Evolutionary conservation across 2,888 invertebrate genomes (phyloP).

Genomic region (Herminia tarsipennalis): DNA sequence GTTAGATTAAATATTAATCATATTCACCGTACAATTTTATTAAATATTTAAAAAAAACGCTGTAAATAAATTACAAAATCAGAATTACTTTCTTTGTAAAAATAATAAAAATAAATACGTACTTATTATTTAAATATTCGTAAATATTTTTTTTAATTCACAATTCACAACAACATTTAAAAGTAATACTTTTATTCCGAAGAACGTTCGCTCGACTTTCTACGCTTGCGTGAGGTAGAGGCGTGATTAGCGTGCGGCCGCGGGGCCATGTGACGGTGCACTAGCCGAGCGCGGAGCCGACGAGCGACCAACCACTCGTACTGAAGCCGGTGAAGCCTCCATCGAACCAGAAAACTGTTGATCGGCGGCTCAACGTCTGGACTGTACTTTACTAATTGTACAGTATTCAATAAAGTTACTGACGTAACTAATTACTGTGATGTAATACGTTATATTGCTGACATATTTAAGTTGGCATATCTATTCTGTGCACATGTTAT

Average conservation of each 20-base stretch:
- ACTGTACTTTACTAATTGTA: not conserved
- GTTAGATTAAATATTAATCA: no score
- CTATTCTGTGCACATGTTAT: no score
- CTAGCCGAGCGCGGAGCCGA: conserved; percentile 34
- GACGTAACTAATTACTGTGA: no score
- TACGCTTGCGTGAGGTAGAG: conserved; percentile 48
- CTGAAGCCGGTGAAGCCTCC: conserved; percentile 26
- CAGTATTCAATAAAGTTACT: no score
- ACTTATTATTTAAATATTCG: conserved; percentile 9
- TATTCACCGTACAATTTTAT: no score
- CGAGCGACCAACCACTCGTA: conserved; percentile 4
- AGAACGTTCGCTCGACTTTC: conserved; percentile 49
- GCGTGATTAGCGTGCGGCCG: conserved; percentile 50
- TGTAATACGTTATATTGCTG: no score
- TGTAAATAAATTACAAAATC: no score
- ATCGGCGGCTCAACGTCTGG: not conserved
- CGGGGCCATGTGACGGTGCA: conserved; percentile 54
- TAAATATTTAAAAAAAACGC: no score
- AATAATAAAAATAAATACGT: conserved; percentile 7
- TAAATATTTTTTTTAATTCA: conserved; percentile 11
- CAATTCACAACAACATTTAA: conserved; percentile 17
- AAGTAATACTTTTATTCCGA: conserved; percentile 19
- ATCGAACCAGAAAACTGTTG: not conserved
- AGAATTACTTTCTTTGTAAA: no score
- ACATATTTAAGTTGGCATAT: no score